Evolutionary conservation across 2,113 vertebrate genomes (phyloP).

Genomic region (Etia nguti): DNA sequence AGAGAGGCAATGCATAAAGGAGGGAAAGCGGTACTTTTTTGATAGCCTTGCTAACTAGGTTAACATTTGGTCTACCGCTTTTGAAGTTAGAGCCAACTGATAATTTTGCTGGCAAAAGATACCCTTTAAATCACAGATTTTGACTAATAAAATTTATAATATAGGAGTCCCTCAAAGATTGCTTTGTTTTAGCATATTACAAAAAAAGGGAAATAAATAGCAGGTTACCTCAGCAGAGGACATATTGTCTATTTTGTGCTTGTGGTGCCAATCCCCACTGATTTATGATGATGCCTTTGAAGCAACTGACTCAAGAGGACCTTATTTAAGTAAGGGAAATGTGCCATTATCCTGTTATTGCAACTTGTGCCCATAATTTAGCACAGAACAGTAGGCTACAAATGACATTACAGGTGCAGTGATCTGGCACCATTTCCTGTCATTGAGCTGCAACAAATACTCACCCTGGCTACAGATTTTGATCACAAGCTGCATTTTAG

Average conservation of each 20-base stretch:
- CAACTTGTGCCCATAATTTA: not conserved
- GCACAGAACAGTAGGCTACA: not conserved
- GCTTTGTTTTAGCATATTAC: not conserved
- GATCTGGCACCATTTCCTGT: not conserved
- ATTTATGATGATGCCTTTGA: not conserved
- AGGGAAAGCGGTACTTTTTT: not conserved
- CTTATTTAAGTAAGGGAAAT: not conserved
- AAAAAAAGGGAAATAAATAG: not conserved
- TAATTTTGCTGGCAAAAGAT: not conserved
- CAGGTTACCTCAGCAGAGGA: not conserved
- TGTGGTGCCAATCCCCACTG: not conserved
- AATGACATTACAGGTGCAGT: not conserved
- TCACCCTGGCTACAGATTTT: not conserved
- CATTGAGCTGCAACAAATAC: not conserved
- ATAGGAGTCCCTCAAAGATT: not conserved
- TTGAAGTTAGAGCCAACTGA: rapidly evolving
- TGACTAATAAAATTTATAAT: rapidly evolving
- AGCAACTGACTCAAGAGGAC: not conserved
- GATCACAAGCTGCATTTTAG: not conserved
- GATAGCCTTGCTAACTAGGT: not conserved
- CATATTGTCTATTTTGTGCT: not conserved
- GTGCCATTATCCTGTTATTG: not conserved
- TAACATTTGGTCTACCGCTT: not conserved
- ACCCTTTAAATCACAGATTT: not conserved
- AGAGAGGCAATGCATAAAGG: no score